Conservation (phyloP, 2,888 invertebrate species). For the Drosophila bunnanda region DNA sequence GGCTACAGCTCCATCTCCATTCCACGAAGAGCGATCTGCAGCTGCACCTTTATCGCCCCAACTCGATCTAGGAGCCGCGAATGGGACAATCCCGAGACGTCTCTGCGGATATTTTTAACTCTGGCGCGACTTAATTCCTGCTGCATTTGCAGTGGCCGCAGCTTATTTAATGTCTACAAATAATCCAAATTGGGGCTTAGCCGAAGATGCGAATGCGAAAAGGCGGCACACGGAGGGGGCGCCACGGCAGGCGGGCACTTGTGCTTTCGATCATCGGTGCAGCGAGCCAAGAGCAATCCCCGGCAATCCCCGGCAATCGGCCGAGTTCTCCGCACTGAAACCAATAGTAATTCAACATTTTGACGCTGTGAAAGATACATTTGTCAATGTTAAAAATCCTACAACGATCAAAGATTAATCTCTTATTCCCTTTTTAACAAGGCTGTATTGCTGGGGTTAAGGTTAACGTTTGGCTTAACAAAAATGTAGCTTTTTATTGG, state of each 20-base stretch:
- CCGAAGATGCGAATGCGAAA: slow-evolving; percentile 20
- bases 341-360: slow-evolving; percentile 15
- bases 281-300: slow-evolving; percentile 55
- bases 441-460: background rate
- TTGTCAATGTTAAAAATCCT: slow-evolving; percentile 1
- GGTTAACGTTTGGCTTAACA: background rate
- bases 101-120: slow-evolving; percentile 50
- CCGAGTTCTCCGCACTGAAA: slow-evolving; percentile 21
- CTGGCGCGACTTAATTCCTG: slow-evolving; percentile 49
- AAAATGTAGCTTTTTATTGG: background rate
- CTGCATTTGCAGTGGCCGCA: slow-evolving; percentile 42
- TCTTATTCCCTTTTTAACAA: background rate
- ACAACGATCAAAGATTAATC: background rate
- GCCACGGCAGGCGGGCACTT: slow-evolving; percentile 53
- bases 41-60: slow-evolving; percentile 40
- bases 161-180: slow-evolving; percentile 48
- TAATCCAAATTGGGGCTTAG: slow-evolving; percentile 51
- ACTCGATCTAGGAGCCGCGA: slow-evolving; percentile 45
- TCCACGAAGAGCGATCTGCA: slow-evolving; percentile 30
- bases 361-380: background rate
- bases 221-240: slow-evolving; percentile 17
- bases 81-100: slow-evolving; percentile 44
- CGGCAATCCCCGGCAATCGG: background rate
- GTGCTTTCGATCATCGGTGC: slow-evolving; percentile 66
- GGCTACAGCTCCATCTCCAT: slow-evolving; percentile 5